These are phyloP conservation scores for Capreolus pygargus DNA, from an alignment of 2,113 vertebrate species.

Conservation along the genomic window DNA sequence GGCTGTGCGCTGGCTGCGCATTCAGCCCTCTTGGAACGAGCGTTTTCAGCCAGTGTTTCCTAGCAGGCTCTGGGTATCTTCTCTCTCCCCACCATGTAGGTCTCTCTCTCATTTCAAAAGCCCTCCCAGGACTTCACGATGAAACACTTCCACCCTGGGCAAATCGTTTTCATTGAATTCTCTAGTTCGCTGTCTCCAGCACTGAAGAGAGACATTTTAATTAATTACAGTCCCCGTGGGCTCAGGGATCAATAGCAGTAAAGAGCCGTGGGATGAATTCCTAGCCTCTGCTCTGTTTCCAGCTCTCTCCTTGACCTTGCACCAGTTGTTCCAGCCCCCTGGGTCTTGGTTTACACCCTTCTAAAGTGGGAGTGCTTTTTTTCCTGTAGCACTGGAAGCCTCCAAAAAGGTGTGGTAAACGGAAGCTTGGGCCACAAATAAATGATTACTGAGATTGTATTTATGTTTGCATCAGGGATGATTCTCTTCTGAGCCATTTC, in stretches of 20 bases:
- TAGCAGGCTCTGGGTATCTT: not conserved
- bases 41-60: not conserved
- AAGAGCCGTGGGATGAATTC: not conserved
- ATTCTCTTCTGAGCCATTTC: constrained; percentile 6
- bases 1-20: rapidly evolving
- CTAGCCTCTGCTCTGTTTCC: not conserved
- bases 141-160: constrained; percentile 15
- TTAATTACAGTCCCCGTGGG: constrained; percentile 19
- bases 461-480: not conserved
- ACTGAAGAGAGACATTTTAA: constrained; percentile 49
- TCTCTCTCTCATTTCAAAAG: not conserved
- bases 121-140: not conserved
- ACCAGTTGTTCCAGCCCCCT: not conserved
- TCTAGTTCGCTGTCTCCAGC: not conserved
- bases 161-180: constrained; percentile 12
- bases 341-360: not conserved
- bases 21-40: not conserved
- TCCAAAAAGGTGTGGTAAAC: not conserved
- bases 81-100: not conserved
- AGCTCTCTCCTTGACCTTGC: not conserved
- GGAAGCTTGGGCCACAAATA: not conserved
- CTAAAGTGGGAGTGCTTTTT: not conserved
- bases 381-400: not conserved
- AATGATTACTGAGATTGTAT: not conserved
- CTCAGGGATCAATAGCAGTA: not conserved